Evolutionary conservation across 2,797 vertebrate species (phyloP), one percentile per base, ranked within the genome.

Genomic region (Dendrocincla fuliginosa): DNA sequence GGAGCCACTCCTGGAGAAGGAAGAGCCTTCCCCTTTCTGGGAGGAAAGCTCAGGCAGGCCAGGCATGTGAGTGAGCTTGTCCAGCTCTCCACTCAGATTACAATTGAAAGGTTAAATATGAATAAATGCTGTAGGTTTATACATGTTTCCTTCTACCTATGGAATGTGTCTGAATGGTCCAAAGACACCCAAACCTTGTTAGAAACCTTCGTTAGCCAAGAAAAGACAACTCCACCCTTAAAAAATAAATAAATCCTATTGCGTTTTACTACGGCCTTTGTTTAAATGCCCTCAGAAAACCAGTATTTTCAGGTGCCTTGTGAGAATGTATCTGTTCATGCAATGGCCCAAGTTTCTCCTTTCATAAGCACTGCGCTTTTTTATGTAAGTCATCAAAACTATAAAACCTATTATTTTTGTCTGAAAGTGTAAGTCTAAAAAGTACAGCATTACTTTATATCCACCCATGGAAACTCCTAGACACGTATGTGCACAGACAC

Each of bases 351-450:
- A 67, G 85, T 73, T 88, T 80, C 91, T 96, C 16, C 3, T 80
- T 89, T 89, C 71, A 94, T 90, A 95, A 95, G 89, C 93, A 92
- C 69, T 93, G 85, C 70, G 47, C 95, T 83, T 86, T 83, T 94
- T 87, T 39, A 90, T 80, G 65, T 71, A 95, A 95, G 57, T 96
- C 78, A 94, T 93, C 93, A 93, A 84, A 88, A 76, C 46, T 57
- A 76, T 57, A 93, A 87, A 96, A 90, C 95, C 91, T 85, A 65
- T 93, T 84, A 3, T 57, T 92, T 96, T 95, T 78, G 71, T 90
- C 82, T 84, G 93, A 83, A 81, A 85, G 84, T 87, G 59, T 83
- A 89, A 84, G 84, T 95, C 95, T 97, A 95, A 93, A 96, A 97
- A 93, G 93, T 90, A 96, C 85, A 93, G 84, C 67, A 83, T 80